Evolutionary conservation across 2,113 vertebrate genomes (phyloP).

Genomic region (Sceloporus tristichus): DNA sequence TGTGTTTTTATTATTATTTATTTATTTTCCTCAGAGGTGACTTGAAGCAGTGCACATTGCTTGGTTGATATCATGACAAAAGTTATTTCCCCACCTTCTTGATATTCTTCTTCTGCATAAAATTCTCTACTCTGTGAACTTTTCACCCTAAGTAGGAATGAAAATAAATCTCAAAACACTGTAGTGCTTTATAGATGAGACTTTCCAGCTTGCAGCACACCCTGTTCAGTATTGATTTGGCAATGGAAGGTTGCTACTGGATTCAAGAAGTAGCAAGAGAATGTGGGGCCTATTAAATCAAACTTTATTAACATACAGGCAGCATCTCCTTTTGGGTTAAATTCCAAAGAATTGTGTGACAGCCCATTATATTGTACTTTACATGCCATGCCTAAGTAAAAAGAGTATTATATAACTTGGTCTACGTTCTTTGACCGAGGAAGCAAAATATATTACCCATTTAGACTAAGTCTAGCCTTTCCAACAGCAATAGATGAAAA

Average conservation of each 20-base stretch:
- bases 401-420: slow-evolving; percentile 5
- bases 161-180: slow-evolving; percentile 46
- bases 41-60: slow-evolving; percentile 16
- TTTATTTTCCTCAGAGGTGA: slow-evolving; percentile 13
- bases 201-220: slow-evolving; percentile 30
- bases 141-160: slow-evolving; percentile 41
- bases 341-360: slow-evolving; percentile 44
- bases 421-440: slow-evolving; percentile 5
- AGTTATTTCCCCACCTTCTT: background rate
- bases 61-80: slow-evolving; percentile 31
- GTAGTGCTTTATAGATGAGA: slow-evolving; percentile 24
- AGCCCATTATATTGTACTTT: slow-evolving; percentile 12
- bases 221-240: slow-evolving; percentile 39
- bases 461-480: background rate
- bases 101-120: slow-evolving; percentile 35
- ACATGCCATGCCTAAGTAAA: background rate
- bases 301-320: slow-evolving; percentile 10
- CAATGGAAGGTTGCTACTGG: slow-evolving; percentile 31
- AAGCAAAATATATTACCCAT: slow-evolving; percentile 17
- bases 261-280: slow-evolving; percentile 45
- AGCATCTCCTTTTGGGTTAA: slow-evolving; percentile 61
- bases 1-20: background rate
- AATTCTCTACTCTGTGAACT: slow-evolving; percentile 35
- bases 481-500: background rate
- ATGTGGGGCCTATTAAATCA: slow-evolving; percentile 57